Conservation (phyloP, 92 coral and sea anemone species). For the Actinostola sp. region DNA sequence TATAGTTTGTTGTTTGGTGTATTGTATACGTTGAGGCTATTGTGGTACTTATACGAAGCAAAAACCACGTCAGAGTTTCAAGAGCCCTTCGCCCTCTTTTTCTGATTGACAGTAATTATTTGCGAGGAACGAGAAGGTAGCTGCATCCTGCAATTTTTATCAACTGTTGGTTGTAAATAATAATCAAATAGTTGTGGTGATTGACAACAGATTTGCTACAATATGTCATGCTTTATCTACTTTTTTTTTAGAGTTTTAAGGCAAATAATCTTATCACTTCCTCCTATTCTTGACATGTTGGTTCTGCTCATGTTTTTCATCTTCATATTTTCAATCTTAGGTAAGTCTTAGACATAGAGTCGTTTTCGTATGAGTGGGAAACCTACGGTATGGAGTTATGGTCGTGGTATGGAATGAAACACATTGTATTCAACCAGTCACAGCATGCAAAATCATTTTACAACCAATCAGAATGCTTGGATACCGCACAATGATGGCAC, state of each 20-base stretch:
- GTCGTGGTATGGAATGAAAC: too few species aligned
- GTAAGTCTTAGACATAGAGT: too few species aligned
- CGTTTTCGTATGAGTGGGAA: too few species aligned
- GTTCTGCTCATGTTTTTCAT: slow-evolving; percentile 81
- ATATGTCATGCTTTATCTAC: too few species aligned
- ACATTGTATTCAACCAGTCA: too few species aligned
- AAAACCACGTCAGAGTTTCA: slow-evolving; percentile 95
- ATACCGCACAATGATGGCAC: too few species aligned
- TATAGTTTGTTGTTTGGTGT: slow-evolving; percentile 68
- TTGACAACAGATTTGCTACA: too few species aligned
- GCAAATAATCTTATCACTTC: slow-evolving; percentile 88
- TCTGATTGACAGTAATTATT: slow-evolving; percentile 84
- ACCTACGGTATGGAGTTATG: too few species aligned
- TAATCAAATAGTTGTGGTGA: too few species aligned
- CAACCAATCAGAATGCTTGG: too few species aligned
- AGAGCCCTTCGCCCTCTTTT: slow-evolving; percentile 94
- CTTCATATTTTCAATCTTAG: slow-evolving; percentile 86
- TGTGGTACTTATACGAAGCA: slow-evolving; percentile 71
- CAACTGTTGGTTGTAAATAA: too few species aligned
- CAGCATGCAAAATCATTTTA: too few species aligned
- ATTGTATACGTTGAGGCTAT: slow-evolving; percentile 84
- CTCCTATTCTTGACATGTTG: slow-evolving; percentile 93
- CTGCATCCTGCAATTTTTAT: background rate
- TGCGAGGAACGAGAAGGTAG: slow-evolving; percentile 92
- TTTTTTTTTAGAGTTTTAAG: slow-evolving; percentile 69